A percentile compares a stretch with the other conserved stretches of the same genome.
These are phyloP conservation scores for Sander lucioperca DNA, from an alignment of 2,113 vertebrate species.

Conservation along the genomic window DNA sequence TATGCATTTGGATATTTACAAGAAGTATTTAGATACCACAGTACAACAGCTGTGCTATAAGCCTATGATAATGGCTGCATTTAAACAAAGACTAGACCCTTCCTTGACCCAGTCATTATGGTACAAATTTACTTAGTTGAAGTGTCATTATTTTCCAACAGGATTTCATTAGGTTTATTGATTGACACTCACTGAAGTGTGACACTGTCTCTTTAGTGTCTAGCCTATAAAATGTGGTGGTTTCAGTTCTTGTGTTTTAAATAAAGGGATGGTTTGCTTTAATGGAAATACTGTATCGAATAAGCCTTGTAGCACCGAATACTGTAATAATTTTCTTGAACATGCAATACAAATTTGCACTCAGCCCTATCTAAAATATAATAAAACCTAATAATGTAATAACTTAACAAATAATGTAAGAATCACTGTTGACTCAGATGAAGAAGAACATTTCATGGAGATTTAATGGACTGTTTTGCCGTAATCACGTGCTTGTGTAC, in stretches of 20 bases:
- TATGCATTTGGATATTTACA: not conserved
- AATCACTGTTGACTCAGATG: no score
- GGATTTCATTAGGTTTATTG: slow-evolving; percentile 19
- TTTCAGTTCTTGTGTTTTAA: not conserved
- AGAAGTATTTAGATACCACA: not conserved
- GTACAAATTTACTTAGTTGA: slow-evolving; percentile 7
- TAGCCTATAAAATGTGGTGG: not conserved
- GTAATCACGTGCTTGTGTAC: no score
- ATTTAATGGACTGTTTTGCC: no score
- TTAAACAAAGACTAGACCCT: not conserved
- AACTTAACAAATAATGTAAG: no score
- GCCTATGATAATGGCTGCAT: not conserved
- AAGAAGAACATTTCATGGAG: no score
- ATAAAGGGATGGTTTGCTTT: not conserved
- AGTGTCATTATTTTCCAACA: slow-evolving; percentile 11
- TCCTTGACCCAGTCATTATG: slow-evolving; percentile 6
- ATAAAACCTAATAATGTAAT: no score
- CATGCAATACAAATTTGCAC: no score
- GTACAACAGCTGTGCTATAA: slow-evolving; percentile 7
- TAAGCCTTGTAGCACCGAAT: no score
- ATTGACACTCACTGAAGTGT: slow-evolving; percentile 13
- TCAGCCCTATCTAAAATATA: no score
- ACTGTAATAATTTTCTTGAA: no score
- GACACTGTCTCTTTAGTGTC: not conserved
- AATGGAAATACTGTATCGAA: not conserved